phyloP scores from a whole-genome alignment of 1,140 invertebrate species.

The Drosophila sp. region DNA sequence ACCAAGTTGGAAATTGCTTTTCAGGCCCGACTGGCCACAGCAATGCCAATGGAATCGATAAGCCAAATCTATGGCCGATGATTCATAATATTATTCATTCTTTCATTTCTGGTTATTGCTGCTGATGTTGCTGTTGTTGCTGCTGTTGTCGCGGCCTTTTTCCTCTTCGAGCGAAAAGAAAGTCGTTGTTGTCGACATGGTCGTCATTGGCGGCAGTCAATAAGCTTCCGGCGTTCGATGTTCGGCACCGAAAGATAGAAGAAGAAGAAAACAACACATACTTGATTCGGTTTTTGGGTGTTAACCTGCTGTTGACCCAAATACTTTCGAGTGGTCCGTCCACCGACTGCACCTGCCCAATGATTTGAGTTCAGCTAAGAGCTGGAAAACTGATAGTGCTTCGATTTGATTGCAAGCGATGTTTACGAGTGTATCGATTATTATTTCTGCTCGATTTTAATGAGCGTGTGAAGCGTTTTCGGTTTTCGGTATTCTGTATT shows the following conservation, averaged over 20 bases:
- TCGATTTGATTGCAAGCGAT: conserved; percentile 53
- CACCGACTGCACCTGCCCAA: conserved; percentile 49
- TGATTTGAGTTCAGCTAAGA: conserved; percentile 8
- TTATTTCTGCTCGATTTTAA: conserved; percentile 47
- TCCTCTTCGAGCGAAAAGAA: conserved; percentile 64
- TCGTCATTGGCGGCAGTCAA: conserved; percentile 36
- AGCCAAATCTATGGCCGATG: conserved; percentile 56
- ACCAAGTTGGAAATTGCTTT: conserved; percentile 72
- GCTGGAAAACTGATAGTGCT: conserved; percentile 71
- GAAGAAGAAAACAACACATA: conserved; percentile 17
- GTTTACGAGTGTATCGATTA: conserved; percentile 32
- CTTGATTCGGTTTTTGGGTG: conserved; percentile 60
- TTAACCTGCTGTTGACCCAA: conserved; percentile 72
- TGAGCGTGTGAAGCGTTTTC: conserved; percentile 73
- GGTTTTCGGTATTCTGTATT: no score
- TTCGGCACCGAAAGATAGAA: conserved; percentile 25
- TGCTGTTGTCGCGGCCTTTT: no score
- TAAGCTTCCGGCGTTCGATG: conserved; percentile 74
- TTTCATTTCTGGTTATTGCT: conserved; percentile 1
- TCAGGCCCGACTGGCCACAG: conserved; percentile 54
- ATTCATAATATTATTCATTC: conserved; percentile 60
- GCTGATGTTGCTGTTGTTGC: conserved; percentile 32
- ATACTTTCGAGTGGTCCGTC: conserved; percentile 47
- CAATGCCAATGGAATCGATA: conserved; percentile 50
- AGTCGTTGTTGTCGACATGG: conserved; percentile 52